Conservation (phyloP, 2,113 vertebrate genomes). For the Epinephelus cyanopodus region DNA sequence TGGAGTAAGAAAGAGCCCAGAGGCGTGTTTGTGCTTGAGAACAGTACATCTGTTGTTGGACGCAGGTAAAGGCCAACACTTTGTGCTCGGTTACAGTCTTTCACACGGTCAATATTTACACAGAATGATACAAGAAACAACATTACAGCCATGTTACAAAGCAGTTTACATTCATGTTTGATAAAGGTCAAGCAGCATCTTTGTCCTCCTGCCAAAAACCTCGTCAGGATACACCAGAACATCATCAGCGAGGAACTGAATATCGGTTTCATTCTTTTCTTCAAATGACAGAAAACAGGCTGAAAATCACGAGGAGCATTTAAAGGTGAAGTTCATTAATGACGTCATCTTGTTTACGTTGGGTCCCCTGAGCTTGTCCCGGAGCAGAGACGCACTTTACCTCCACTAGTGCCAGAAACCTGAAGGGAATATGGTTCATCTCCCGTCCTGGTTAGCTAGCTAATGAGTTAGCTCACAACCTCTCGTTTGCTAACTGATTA, state of each 20-base stretch:
- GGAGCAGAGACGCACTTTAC: too few relatives aligned
- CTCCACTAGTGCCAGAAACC: too few relatives aligned
- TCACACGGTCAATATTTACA: constrained; percentile 64
- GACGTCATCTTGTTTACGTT: not conserved
- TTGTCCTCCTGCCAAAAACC: constrained; percentile 1
- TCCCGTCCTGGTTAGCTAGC: too few relatives aligned
- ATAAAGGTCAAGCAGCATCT: constrained; percentile 52
- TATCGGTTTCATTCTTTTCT: not conserved
- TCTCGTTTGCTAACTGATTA: too few relatives aligned
- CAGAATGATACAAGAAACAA: constrained; percentile 36
- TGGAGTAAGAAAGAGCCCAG: constrained; percentile 28
- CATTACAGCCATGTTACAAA: constrained; percentile 58
- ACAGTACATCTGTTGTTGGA: constrained; percentile 56
- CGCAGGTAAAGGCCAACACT: constrained; percentile 48
- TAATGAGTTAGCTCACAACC: too few relatives aligned
- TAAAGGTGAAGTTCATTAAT: not conserved
- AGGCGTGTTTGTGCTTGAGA: constrained; percentile 55
- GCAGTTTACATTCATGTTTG: constrained; percentile 72
- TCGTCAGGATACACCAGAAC: not conserved
- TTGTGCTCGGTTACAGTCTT: constrained; percentile 68
- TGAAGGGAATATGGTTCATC: too few relatives aligned
- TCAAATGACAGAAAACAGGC: not conserved
- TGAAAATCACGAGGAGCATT: not conserved
- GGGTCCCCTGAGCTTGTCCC: not conserved
- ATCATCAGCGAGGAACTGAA: not conserved